Conservation (phyloP, 2,797 vertebrate genomes). For the Sebastes diploproa region DNA sequence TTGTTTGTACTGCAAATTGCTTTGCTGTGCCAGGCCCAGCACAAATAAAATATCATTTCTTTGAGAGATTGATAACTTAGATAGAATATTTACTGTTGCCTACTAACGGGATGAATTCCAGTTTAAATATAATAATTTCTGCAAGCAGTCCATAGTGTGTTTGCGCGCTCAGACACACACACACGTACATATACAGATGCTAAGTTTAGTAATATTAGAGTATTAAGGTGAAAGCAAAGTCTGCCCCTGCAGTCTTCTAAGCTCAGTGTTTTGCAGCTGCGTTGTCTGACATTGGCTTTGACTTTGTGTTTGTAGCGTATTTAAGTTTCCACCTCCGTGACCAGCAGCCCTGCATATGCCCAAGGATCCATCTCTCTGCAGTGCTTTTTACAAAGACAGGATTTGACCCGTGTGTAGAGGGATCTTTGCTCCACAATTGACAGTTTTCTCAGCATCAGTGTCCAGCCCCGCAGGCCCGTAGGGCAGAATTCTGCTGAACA, state of each 20-base stretch:
- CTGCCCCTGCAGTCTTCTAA: slow-evolving; percentile 21
- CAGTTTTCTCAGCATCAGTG: slow-evolving; percentile 91
- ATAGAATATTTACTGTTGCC: slow-evolving; percentile 38
- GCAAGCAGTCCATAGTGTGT: not conserved
- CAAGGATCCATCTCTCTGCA: slow-evolving; percentile 75
- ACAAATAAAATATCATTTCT: slow-evolving; percentile 50
- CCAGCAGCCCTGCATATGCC: slow-evolving; percentile 67
- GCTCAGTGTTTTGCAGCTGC: slow-evolving; percentile 50
- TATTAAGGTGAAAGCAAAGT: slow-evolving; percentile 2
- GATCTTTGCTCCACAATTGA: slow-evolving; percentile 85
- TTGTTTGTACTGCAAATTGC: slow-evolving; percentile 67
- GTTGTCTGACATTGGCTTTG: slow-evolving; percentile 63
- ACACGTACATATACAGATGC: slow-evolving; percentile 11
- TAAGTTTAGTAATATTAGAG: slow-evolving; percentile 13
- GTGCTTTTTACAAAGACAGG: slow-evolving; percentile 75
- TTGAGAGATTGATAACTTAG: slow-evolving; percentile 7
- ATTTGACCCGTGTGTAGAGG: slow-evolving; percentile 80
- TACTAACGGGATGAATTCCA: slow-evolving; percentile 11
- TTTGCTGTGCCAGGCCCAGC: slow-evolving; percentile 33
- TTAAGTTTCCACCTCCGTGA: slow-evolving; percentile 77
- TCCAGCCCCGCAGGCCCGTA: slow-evolving; percentile 83
- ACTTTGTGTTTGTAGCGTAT: slow-evolving; percentile 76
- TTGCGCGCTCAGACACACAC: not conserved
- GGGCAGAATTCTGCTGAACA: slow-evolving; percentile 89
- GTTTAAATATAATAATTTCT: slow-evolving; percentile 12